These are phyloP conservation scores for Anhinga anhinga DNA, from an alignment of 2,113 vertebrate species.

Conservation along the genomic window DNA sequence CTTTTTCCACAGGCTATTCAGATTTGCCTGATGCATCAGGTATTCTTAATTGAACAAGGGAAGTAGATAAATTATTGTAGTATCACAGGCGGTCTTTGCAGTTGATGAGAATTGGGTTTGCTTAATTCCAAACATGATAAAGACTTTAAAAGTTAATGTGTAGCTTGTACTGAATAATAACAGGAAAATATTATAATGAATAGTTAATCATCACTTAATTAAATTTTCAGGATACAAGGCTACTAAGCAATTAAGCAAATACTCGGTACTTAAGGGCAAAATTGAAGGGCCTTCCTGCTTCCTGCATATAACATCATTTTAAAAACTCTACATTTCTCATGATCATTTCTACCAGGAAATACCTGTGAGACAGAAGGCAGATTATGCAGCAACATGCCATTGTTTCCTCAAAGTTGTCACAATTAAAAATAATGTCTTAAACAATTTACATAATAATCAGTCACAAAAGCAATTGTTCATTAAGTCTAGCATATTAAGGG, in stretches of 20 bases:
- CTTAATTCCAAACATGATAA: conserved; percentile 36
- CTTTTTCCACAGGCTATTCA: not conserved
- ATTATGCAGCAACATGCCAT: not conserved
- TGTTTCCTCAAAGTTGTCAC: conserved; percentile 3
- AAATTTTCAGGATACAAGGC: conserved; percentile 51
- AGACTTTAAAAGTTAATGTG: conserved; percentile 33
- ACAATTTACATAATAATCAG: not conserved
- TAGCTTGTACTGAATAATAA: conserved; percentile 45
- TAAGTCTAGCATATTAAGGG: not conserved
- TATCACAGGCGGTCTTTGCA: not conserved
- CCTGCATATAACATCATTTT: conserved; percentile 40
- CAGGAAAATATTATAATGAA: conserved; percentile 63
- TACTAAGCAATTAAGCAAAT: conserved; percentile 61
- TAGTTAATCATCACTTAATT: conserved; percentile 62
- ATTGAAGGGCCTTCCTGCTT: conserved; percentile 54
- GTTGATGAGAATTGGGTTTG: not conserved
- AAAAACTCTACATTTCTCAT: conserved; percentile 47
- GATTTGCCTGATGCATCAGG: not conserved
- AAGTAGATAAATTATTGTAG: not conserved
- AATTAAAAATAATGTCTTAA: not conserved
- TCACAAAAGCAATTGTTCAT: not conserved
- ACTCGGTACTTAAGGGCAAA: conserved; percentile 55
- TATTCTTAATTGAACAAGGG: not conserved
- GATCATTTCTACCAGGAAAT: conserved; percentile 12
- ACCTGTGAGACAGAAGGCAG: conserved; percentile 17